Conservation (phyloP, 2,888 invertebrate genomes). For the Campoplex capitator region DNA sequence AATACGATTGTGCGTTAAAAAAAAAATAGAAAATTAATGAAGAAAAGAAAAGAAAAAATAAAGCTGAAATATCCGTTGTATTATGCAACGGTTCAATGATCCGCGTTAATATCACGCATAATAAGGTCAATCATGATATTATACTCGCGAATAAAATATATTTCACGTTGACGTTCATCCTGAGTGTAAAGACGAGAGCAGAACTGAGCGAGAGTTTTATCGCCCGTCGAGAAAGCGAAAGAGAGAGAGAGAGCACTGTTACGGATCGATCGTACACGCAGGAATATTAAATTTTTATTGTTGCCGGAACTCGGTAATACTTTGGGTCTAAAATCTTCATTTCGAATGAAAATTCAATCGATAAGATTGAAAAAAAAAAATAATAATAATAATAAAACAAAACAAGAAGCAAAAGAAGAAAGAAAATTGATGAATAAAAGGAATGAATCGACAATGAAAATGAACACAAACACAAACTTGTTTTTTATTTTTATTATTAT, state of each 20-base stretch:
- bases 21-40: background rate
- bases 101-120: background rate
- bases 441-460: background rate
- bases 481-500: accelerated
- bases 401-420: background rate
- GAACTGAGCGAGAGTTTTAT: conserved; percentile 35
- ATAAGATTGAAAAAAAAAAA: background rate
- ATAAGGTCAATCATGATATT: conserved; percentile 9
- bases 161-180: conserved; percentile 6
- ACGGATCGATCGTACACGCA: conserved; percentile 59
- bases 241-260: background rate
- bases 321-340: conserved; percentile 15
- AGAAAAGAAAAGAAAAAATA: background rate
- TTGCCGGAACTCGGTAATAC: conserved; percentile 48
- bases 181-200: conserved; percentile 20
- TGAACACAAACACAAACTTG: background rate
- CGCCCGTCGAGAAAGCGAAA: conserved; percentile 23
- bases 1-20: background rate
- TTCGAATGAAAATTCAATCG: background rate
- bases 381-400: background rate
- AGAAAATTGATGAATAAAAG: background rate
- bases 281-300: conserved; percentile 37
- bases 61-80: background rate
- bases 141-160: conserved; percentile 14
- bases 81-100: background rate